These are phyloP conservation scores for Chaitophorus viminalis DNA, from an alignment of 2,888 invertebrate species.

Conservation along the genomic window DNA sequence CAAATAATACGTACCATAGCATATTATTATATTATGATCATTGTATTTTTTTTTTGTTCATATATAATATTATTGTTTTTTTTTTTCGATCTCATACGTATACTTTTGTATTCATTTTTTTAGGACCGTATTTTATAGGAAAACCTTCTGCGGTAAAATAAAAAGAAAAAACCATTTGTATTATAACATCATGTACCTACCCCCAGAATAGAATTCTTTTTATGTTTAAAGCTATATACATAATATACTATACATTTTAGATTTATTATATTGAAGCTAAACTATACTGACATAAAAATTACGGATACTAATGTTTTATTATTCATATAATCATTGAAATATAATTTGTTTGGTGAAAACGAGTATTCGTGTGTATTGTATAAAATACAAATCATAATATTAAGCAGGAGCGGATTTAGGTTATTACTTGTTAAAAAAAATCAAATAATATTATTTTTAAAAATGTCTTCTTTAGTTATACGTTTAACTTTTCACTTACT, in stretches of 20 bases:
- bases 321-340: conserved; percentile 45
- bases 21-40: not conserved
- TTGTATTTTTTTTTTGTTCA: conserved; percentile 18
- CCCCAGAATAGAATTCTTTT: conserved; percentile 16
- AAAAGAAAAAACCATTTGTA: not conserved
- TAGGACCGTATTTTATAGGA: conserved; percentile 20
- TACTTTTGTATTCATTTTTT: conserved; percentile 4
- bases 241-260: conserved; percentile 32
- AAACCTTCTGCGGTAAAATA: not conserved
- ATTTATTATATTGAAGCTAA: conserved; percentile 30
- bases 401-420: no score
- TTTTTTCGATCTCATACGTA: conserved; percentile 50
- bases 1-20: conserved; percentile 19
- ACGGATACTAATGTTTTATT: conserved; percentile 50
- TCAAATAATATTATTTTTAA: no score
- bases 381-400: no score
- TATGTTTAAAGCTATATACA: conserved; percentile 11
- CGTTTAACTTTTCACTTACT: no score
- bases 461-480: no score
- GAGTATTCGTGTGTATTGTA: not conserved
- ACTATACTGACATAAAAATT: conserved; percentile 37
- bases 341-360: conserved; percentile 49
- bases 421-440: no score
- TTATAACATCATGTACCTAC: conserved; percentile 1
- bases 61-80: not conserved